These are phyloP conservation scores for Indri indri DNA, from an alignment of 2,113 vertebrate species.

Conservation along the genomic window DNA sequence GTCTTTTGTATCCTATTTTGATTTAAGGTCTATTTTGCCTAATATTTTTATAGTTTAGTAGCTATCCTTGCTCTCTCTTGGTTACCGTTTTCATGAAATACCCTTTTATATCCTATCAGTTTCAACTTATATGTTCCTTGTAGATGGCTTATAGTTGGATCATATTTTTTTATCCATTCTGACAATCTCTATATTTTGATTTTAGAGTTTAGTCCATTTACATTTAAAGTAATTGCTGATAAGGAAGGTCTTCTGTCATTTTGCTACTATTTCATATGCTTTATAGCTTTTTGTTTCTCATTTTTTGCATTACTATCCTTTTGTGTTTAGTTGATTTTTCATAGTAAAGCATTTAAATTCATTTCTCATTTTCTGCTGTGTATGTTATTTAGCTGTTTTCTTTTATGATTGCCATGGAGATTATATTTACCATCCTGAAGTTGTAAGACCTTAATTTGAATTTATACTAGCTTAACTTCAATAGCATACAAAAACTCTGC, in stretches of 20 bases:
- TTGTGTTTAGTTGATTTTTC: neutral
- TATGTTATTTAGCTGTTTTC: neutral
- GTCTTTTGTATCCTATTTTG: neutral
- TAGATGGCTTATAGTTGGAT: neutral
- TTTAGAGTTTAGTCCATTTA: neutral
- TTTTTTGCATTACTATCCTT: neutral
- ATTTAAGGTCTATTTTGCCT: neutral
- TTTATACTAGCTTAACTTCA: neutral
- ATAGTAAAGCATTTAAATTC: neutral
- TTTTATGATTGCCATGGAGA: neutral
- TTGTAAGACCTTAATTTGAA: neutral
- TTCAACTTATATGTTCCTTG: neutral
- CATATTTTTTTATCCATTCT: neutral
- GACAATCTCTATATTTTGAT: neutral
- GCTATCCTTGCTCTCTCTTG: neutral
- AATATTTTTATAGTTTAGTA: neutral
- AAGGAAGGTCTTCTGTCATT: neutral
- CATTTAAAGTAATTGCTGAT: neutral
- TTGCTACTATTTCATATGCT: neutral
- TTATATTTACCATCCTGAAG: neutral
- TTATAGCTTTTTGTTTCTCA: neutral
- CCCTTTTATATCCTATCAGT: neutral
- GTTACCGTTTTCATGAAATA: neutral
- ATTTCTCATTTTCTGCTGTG: neutral
- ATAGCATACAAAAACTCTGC: neutral